phyloP scores from a whole-genome alignment of 2,888 invertebrate genomes.

The Labia minor region DNA sequence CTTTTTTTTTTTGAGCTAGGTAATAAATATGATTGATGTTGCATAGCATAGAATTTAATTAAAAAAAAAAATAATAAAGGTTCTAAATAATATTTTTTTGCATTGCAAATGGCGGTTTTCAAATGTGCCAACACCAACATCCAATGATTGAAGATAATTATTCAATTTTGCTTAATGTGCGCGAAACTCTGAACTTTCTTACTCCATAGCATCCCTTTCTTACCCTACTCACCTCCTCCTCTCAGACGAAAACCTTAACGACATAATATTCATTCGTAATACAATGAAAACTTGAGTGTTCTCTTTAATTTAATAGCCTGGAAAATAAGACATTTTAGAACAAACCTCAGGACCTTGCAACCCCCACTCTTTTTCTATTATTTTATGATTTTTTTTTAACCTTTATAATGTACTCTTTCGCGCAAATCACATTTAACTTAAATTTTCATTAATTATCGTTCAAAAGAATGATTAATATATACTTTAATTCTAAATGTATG shows the following conservation, averaged over 20 bases:
- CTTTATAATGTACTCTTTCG: no score
- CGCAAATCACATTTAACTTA: no score
- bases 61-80: background rate
- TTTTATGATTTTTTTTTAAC: no score
- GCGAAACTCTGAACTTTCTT: background rate
- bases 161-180: constrained; percentile 13
- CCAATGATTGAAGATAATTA: constrained; percentile 3
- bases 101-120: background rate
- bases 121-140: background rate
- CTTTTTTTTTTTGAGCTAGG: background rate
- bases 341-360: background rate
- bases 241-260: no score
- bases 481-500: no score
- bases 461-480: no score
- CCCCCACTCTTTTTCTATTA: no score
- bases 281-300: constrained; percentile 13
- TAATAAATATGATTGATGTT: background rate
- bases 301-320: constrained; percentile 6
- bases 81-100: background rate
- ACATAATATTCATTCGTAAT: background rate
- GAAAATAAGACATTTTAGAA: background rate
- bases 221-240: no score
- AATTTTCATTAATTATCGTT: no score
- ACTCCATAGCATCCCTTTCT: background rate
- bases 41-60: no score